Evolutionary conservation across 1,140 invertebrate species (phyloP).

Genomic region (Sipha flava): DNA sequence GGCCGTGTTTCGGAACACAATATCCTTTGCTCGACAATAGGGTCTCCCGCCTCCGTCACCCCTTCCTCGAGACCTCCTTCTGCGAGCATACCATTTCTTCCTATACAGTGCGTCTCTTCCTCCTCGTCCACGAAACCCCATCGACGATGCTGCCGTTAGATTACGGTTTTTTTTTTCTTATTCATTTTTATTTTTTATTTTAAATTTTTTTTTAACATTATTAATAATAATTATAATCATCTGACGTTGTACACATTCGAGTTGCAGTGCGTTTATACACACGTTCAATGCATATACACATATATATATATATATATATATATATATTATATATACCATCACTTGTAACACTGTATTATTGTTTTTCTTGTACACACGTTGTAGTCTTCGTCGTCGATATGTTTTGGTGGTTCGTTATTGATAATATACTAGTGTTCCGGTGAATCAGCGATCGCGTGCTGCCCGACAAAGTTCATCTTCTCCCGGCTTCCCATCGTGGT

Average conservation of each 20-base stretch:
- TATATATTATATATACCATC: background rate
- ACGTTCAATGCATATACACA: too few species aligned
- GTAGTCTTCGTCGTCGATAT: too few species aligned
- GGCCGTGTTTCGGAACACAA: background rate
- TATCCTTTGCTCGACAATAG: slow-evolving; percentile 5
- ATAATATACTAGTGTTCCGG: too few species aligned
- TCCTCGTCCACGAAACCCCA: background rate
- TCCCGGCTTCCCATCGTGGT: too few species aligned
- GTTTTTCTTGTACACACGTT: too few species aligned
- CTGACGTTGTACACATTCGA: background rate
- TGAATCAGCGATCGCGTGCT: background rate
- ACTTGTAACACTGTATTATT: too few species aligned
- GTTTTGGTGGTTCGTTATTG: too few species aligned
- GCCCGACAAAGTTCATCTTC: background rate
- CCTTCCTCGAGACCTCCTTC: background rate
- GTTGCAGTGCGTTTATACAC: background rate
- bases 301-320: background rate
- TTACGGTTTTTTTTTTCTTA: background rate
- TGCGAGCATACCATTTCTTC: background rate
- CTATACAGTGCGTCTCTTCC: too few species aligned
- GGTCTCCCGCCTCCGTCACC: background rate
- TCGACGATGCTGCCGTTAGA: slow-evolving; percentile 11
- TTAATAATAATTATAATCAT: slow-evolving; percentile 12
- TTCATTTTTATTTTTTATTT: too few species aligned
- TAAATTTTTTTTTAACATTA: background rate